Evolutionary conservation across 2,888 invertebrate species (phyloP).

Genomic region (Empis stercorea): DNA sequence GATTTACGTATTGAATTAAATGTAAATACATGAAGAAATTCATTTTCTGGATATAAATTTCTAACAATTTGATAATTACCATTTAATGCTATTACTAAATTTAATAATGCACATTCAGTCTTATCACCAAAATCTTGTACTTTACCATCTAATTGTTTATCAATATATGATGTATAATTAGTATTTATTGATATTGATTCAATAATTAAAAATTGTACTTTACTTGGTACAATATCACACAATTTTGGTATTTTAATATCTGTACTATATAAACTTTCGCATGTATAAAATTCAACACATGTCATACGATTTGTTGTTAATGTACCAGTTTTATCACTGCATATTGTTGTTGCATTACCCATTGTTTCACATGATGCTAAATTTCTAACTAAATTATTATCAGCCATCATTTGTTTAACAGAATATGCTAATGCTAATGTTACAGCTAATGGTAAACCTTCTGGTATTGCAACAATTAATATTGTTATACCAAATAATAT

Average conservation of each 20-base stretch:
- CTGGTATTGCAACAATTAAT: conserved; percentile 92
- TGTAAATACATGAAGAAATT: conserved; percentile 79
- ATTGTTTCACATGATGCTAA: conserved; percentile 97
- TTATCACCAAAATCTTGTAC: conserved; percentile 92
- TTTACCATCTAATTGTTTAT: conserved; percentile 63
- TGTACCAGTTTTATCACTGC: conserved; percentile 96
- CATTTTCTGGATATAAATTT: conserved; percentile 76
- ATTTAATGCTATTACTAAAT: conserved; percentile 74
- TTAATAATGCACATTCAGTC: conserved; percentile 90
- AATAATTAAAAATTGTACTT: conserved; percentile 64
- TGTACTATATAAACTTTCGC: conserved; percentile 68
- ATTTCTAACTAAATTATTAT: conserved; percentile 94
- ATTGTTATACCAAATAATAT: conserved; percentile 97
- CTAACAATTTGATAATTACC: conserved; percentile 81
- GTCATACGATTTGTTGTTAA: conserved; percentile 95
- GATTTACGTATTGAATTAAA: conserved; percentile 96
- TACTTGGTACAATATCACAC: conserved; percentile 34
- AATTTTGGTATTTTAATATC: conserved; percentile 58
- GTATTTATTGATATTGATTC: conserved; percentile 82
- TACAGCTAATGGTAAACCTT: conserved; percentile 91
- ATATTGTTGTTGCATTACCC: conserved; percentile 97
- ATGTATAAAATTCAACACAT: conserved; percentile 84
- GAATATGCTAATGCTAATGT: conserved; percentile 94
- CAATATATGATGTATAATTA: conserved; percentile 84
- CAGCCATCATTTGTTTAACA: conserved; percentile 99